Base-by-base conservation (phyloP, 2,888 invertebrate genomes). In the Cerceris ruficornis region DNA sequence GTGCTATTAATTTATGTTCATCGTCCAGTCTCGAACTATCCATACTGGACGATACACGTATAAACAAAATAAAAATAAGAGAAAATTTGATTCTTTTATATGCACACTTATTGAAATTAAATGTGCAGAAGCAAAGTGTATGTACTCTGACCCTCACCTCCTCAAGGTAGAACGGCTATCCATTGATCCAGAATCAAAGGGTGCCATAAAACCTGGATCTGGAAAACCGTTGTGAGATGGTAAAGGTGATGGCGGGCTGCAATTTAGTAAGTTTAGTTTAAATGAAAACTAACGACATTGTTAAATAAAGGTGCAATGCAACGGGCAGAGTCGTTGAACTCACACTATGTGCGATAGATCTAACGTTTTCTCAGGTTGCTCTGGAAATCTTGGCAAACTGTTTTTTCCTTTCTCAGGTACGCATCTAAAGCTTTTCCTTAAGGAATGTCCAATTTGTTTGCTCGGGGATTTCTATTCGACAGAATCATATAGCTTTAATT, bases 261-360 rank as follows among this genome's bases (percentile, higher is more conserved):
- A 91, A 88, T 60, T 76, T 77, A 82, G 49, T 61, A 55, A 82
- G 83, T 79, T 82, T 66, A 77, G 76, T 71, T 74, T 7, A 41
- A 81, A 59, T 57, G 42, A 68, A 73, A 61, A 72, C 69, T 72
- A 55, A 50, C n/a, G 15, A 13, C 41, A 42, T 49, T 11, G 28
- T 41, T 9, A 9, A 46, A 13, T 59, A 52, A 59, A 13, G 11
- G 17, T 7, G 62, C 49, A 39, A 15, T 0, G n/a, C 58, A 28
- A 46, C 41, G 8, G 50, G n/a, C 50, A 52, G n/a, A 49, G 14
- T 55, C 15, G 42, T 42, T 8, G 54, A 76, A 95, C 96, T 94
- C 93, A 98, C 96, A 99, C 98, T 91, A 99, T 98, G 92, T 99
- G 98, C 77, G 98, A 97, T 50, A 99, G 94, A 93, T 99, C 98